These are phyloP conservation scores for Neosalanx taihuensis DNA, from an alignment of 2,797 vertebrate genomes.

Conservation along the genomic window DNA sequence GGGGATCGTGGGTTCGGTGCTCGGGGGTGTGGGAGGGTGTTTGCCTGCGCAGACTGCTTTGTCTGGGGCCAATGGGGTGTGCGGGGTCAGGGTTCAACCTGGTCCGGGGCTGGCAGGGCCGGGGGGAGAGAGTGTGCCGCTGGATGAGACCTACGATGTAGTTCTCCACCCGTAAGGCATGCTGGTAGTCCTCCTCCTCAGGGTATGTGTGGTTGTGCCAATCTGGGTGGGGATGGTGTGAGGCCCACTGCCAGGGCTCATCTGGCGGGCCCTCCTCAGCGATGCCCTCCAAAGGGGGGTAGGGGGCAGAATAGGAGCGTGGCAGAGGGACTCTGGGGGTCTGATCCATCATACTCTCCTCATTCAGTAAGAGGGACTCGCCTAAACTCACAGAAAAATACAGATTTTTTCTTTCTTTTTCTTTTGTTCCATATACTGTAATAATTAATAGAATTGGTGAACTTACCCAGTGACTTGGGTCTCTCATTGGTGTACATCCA, in stretches of 20 bases:
- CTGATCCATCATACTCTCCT: constrained; percentile 55
- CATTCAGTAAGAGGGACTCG: constrained; percentile 64
- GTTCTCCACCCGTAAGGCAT: constrained; percentile 75
- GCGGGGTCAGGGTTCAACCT: constrained; percentile 68
- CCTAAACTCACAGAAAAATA: constrained; percentile 54
- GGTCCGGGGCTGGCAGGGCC: constrained; percentile 75
- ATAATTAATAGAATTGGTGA: constrained; percentile 3
- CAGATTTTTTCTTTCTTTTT: neutral
- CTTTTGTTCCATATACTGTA: neutral
- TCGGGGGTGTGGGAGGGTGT: constrained; percentile 60
- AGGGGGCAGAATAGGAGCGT: constrained; percentile 84
- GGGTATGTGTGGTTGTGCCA: constrained; percentile 51
- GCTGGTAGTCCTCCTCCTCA: constrained; percentile 71
- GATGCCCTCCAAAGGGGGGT: constrained; percentile 74
- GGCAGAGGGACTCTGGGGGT: constrained; percentile 66
- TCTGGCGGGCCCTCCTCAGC: constrained; percentile 56
- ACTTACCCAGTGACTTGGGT: constrained; percentile 71
- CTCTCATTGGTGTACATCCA: constrained; percentile 57
- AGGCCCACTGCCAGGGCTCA: constrained; percentile 60
- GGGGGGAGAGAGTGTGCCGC: constrained; percentile 70
- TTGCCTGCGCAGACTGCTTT: constrained; percentile 70
- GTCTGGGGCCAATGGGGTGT: constrained; percentile 55
- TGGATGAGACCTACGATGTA: constrained; percentile 86
- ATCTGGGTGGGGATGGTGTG: constrained; percentile 11
- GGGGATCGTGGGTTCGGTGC: constrained; percentile 50